Evolutionary conservation across 2,113 vertebrate species (phyloP), one percentile per base, ranked within the genome.

Genomic region (Corvus moneduloides): DNA sequence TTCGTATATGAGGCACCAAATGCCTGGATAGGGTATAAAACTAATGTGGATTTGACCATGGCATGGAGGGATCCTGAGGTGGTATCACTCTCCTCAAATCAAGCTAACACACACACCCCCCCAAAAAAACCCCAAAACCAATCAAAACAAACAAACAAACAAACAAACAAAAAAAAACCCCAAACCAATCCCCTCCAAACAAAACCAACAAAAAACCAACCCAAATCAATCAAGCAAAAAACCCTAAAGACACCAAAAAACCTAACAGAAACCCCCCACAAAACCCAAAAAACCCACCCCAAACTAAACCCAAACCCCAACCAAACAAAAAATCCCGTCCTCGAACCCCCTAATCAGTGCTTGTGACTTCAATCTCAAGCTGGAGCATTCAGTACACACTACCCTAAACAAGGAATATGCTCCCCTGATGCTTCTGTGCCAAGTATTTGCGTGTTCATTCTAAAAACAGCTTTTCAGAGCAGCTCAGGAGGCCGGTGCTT

Each of bases 81-180:
- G 13, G 14, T 15, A 46, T 10, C 17, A 28, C 26, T 21, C 58
- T 16, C 13, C 24, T 51, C 48, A 46, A 77, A 77, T 30, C 12
- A 80, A 77, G 16, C 9, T 46, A 51, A 66, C 3, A 80, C 4
- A 15, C 5, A 27, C 30, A 7, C 2, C 12, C 1, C 3, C 20
- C 1, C 5, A 16, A 48, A n/a, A 46, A 46, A 20, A 2, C 1
- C 10, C 1, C 13, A 44, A 46, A 35, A 20, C 3, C 3, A 28
- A 10, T 30, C 41, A n/a, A 30, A 49, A 9, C 9, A 18, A 69
- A 62, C 5, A 23, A 55, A 37, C 46, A 21, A 39, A 39, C 39
- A 39, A 20, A 46, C 11, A 39, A 39, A 39, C 12, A 33, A 11
- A 11, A 33, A 37, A 37, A 37, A 37, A 37, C 2, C 4, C 19